phyloP scores from a whole-genome alignment of 1,140 invertebrate genomes.

The Solenopsis fugax region DNA sequence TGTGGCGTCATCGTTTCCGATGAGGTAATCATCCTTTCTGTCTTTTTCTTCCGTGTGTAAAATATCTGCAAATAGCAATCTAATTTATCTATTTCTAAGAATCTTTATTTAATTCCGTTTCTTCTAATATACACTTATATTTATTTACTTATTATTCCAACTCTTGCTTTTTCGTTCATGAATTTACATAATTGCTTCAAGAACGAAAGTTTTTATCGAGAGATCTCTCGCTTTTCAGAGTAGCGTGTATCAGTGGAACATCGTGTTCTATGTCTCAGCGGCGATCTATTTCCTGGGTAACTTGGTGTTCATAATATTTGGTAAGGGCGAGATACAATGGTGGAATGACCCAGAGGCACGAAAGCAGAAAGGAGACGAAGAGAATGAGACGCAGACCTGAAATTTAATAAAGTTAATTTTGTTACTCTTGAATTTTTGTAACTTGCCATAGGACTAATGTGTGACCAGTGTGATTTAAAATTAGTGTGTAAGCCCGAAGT shows the following conservation, averaged over 20 bases:
- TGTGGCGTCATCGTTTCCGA: conserved; percentile 84
- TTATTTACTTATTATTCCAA: not conserved
- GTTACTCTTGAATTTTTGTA: conserved; percentile 4
- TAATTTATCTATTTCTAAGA: not conserved
- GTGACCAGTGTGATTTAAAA: not conserved
- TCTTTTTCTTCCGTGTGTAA: not conserved
- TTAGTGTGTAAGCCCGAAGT: not conserved
- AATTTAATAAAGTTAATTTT: not conserved
- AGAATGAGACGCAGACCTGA: conserved; percentile 20
- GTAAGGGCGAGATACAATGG: conserved; percentile 83
- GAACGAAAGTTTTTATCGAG: not conserved
- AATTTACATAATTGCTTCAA: not conserved
- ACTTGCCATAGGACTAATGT: not conserved
- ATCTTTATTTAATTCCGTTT: not conserved
- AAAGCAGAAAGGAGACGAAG: not conserved
- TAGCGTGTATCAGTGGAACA: conserved; percentile 86
- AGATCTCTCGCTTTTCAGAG: conserved; percentile 80
- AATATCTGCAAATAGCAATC: not conserved
- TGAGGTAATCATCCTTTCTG: conserved; percentile 73
- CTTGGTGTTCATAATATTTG: conserved; percentile 86
- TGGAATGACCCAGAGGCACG: conserved; percentile 80
- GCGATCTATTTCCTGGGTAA: conserved; percentile 87
- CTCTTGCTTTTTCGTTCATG: not conserved
- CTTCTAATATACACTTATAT: not conserved
- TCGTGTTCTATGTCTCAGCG: conserved; percentile 88